These are phyloP conservation scores for Apostichopus japonicus DNA, from an alignment of 35 echinoderm and acorn worm species.

Conservation along the genomic window DNA sequence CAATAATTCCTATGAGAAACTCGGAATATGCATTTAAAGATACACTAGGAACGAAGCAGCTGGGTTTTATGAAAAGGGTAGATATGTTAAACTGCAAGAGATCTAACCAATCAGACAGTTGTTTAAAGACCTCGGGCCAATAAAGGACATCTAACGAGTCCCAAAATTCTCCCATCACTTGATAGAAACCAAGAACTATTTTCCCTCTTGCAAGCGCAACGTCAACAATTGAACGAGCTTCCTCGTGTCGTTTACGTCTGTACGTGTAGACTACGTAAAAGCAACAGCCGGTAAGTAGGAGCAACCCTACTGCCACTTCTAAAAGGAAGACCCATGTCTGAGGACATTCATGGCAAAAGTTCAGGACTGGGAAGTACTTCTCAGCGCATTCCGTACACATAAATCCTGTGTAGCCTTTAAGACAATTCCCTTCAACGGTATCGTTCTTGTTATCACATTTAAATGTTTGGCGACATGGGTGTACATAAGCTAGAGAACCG, in stretches of 20 bases:
- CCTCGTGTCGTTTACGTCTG: neutral
- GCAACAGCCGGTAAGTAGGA: too few species aligned
- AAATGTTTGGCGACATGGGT: neutral
- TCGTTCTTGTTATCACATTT: neutral
- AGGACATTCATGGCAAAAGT: neutral
- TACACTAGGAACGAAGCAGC: neutral
- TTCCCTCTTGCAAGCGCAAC: slow-evolving; percentile 21
- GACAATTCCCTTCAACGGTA: neutral
- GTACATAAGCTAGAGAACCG: too few species aligned
- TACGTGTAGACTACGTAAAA: too few species aligned
- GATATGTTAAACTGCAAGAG: slow-evolving; percentile 17
- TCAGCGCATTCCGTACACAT: neutral
- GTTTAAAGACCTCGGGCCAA: neutral
- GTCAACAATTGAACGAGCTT: slow-evolving; percentile 15
- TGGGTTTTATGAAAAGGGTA: slow-evolving; percentile 14
- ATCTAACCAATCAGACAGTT: neutral
- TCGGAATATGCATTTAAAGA: too few species aligned
- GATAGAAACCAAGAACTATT: slow-evolving; percentile 51
- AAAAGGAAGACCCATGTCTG: too few species aligned
- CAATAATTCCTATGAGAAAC: neutral
- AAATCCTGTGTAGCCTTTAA: neutral
- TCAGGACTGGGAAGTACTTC: neutral
- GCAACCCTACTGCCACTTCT: too few species aligned
- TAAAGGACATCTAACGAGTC: neutral
- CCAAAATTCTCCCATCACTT: slow-evolving; percentile 40